phyloP scores from a whole-genome alignment of 2,113 vertebrate species.

The Burhinus bistriatus region DNA sequence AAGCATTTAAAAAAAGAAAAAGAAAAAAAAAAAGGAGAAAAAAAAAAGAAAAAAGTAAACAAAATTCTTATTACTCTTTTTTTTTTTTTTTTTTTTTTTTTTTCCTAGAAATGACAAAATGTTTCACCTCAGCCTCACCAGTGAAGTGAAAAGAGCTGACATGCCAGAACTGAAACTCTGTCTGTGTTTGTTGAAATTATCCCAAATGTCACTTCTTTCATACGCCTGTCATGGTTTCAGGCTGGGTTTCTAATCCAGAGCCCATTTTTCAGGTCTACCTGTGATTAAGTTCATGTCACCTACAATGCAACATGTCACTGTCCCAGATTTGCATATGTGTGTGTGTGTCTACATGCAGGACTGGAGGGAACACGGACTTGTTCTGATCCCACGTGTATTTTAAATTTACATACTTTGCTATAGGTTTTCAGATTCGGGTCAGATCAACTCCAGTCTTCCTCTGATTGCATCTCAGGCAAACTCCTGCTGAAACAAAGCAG shows the following conservation, averaged over 20 bases:
- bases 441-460: not conserved
- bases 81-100: not conserved
- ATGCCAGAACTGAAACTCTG: not conserved
- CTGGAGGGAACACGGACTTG: not conserved
- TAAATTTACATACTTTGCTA: accelerated
- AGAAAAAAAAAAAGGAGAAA: not conserved
- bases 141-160: not conserved
- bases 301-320: not conserved
- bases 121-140: not conserved
- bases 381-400: not conserved
- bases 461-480: not conserved
- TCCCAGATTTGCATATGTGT: not conserved
- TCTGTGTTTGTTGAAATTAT: not conserved
- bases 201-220: not conserved
- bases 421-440: not conserved
- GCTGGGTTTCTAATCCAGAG: not conserved
- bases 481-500: not conserved
- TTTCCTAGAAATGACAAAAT: not conserved
- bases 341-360: not conserved
- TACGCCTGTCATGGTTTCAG: not conserved
- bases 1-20: not conserved
- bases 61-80: not conserved
- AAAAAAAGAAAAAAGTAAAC: not conserved
- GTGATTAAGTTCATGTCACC: too few relatives aligned
- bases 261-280: not conserved